Conservation (phyloP, 2,113 vertebrate species). For the Chroicocephalus ridibundus region DNA sequence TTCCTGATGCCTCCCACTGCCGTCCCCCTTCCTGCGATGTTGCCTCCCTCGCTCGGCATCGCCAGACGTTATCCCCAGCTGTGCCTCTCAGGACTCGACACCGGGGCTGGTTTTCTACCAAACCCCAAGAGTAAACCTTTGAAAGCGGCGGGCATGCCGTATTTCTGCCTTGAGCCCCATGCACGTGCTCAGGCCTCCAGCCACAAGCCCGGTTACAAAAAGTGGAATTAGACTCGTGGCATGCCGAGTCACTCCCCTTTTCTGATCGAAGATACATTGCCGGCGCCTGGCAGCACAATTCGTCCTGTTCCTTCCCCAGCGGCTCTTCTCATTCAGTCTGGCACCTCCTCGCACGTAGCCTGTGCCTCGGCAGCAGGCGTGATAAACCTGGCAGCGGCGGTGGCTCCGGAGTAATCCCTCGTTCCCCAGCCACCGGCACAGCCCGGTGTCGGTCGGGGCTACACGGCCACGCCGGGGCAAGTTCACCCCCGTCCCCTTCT, state of each 20-base stretch:
- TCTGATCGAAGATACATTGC: not conserved
- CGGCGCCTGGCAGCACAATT: not conserved
- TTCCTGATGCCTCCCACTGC: rapidly evolving
- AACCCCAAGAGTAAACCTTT: not conserved
- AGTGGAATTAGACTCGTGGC: not conserved
- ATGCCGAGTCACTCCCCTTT: not conserved
- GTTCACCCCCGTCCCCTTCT: not conserved
- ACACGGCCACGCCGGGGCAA: rapidly evolving
- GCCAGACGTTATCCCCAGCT: not conserved
- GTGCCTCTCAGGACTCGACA: not conserved
- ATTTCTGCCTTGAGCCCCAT: not conserved
- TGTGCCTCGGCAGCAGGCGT: not conserved
- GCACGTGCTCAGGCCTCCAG: not conserved
- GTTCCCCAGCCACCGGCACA: rapidly evolving
- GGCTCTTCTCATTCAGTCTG: not conserved
- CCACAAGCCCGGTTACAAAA: not conserved
- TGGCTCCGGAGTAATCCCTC: not conserved
- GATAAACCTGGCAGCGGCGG: not conserved
- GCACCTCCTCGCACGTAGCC: not conserved
- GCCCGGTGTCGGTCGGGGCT: rapidly evolving
- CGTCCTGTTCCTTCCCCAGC: not conserved
- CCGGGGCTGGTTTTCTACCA: not conserved
- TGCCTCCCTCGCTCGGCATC: not conserved
- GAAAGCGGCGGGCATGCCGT: rapidly evolving
- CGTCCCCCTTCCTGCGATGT: rapidly evolving